Percentiles rank a stretch among this genome's conserved stretches.
Evolutionary conservation across 2,888 invertebrate genomes (phyloP).

Genomic region (Criorhina ranunculi): DNA sequence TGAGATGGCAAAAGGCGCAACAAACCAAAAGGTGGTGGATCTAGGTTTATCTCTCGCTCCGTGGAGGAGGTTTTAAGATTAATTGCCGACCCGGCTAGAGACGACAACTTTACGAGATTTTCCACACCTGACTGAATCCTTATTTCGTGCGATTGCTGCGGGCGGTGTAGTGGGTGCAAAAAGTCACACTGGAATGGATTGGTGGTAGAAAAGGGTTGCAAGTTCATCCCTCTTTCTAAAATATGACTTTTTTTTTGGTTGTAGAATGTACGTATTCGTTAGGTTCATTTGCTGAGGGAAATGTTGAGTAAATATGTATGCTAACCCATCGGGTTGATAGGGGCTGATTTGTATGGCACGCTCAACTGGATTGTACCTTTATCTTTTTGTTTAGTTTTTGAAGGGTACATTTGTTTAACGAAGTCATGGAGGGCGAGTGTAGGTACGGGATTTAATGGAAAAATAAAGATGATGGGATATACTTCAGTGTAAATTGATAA

Average conservation of each 20-base stretch:
- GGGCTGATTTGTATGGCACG: conserved; percentile 45
- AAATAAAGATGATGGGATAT: neutral
- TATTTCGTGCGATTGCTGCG: conserved; percentile 28
- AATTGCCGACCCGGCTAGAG: conserved; percentile 54
- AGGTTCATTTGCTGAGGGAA: conserved; percentile 30
- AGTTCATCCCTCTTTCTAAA: conserved; percentile 21
- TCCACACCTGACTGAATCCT: conserved; percentile 57
- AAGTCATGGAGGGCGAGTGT: neutral
- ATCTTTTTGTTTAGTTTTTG: neutral
- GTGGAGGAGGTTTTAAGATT: conserved; percentile 57
- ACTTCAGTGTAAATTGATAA: neutral
- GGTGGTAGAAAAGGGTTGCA: conserved; percentile 22
- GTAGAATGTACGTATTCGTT: neutral
- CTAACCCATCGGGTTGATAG: neutral
- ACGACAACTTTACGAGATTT: conserved; percentile 53
- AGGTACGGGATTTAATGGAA: neutral
- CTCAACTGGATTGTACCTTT: conserved; percentile 10
- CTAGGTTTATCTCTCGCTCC: conserved; percentile 35
- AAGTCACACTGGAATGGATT: conserved; percentile 23
- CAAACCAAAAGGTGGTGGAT: conserved; percentile 23
- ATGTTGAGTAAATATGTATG: conserved; percentile 47
- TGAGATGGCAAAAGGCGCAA: conserved; percentile 2
- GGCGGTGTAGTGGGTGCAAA: conserved; percentile 14
- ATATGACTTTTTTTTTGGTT: neutral
- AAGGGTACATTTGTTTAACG: neutral